Percentiles rank a stretch among this genome's conserved stretches.
These are phyloP conservation scores for Sander lucioperca DNA, from an alignment of 2,113 vertebrate genomes.

Conservation along the genomic window DNA sequence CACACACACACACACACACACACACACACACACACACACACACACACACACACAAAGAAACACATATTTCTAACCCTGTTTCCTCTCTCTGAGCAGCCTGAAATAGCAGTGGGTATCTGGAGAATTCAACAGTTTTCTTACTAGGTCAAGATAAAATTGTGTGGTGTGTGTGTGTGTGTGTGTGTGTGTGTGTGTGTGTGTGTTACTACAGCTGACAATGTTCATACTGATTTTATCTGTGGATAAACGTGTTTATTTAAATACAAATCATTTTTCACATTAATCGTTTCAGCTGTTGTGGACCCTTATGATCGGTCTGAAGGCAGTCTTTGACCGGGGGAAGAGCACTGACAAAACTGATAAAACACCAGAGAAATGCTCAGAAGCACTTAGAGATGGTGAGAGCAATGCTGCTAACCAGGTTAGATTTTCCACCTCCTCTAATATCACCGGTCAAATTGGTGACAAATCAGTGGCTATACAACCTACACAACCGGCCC, in stretches of 20 bases:
- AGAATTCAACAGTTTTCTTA: slow-evolving; percentile 47
- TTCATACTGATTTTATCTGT: neutral
- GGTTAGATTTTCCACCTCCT: neutral
- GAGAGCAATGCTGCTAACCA: neutral
- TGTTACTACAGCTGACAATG: slow-evolving; percentile 2
- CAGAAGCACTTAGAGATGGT: neutral
- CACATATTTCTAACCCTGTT: slow-evolving; percentile 19
- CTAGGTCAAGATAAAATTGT: slow-evolving; percentile 23
- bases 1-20: slow-evolving; percentile 21
- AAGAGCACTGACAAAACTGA: neutral
- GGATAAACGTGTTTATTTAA: neutral
- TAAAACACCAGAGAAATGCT: neutral
- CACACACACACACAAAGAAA: slow-evolving; percentile 4
- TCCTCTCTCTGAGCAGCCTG: slow-evolving; percentile 37
- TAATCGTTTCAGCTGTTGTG: neutral
- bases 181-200: neutral
- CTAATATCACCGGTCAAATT: neutral
- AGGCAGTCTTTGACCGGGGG: neutral
- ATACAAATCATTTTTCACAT: neutral
- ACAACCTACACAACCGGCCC: neutral
- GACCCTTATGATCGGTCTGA: neutral
- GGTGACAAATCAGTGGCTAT: neutral
- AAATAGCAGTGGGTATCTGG: slow-evolving; percentile 58
- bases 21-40: slow-evolving; percentile 9
- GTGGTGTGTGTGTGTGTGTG: neutral